A percentile compares a stretch with the other conserved stretches of the same genome.
Evolutionary conservation across 2,797 vertebrate species (phyloP).

Genomic region (Malacoctenus gilli): DNA sequence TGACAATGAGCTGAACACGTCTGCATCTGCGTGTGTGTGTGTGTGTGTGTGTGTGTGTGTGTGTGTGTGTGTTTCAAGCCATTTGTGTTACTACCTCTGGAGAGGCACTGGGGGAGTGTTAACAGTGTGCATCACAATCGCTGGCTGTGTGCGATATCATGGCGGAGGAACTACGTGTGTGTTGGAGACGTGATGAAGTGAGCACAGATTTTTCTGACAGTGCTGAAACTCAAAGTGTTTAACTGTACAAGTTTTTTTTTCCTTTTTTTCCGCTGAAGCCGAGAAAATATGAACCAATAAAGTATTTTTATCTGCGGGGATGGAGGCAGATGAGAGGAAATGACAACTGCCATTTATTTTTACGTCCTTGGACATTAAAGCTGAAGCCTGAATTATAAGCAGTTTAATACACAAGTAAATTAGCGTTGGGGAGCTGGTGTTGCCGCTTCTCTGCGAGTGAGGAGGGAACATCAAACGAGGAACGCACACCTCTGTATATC

Average conservation of each 20-base stretch:
- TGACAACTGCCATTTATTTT: slow-evolving; percentile 9
- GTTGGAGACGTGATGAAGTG: slow-evolving; percentile 63
- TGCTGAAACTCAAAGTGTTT: slow-evolving; percentile 53
- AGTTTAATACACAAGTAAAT: slow-evolving; percentile 2
- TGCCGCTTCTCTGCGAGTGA: not conserved
- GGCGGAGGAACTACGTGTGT: slow-evolving; percentile 43
- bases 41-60: slow-evolving; percentile 8
- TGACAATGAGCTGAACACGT: slow-evolving; percentile 44
- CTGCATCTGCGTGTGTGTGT: slow-evolving; percentile 10
- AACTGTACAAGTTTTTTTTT: slow-evolving; percentile 36
- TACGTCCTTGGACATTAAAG: slow-evolving; percentile 7
- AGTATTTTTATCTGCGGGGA: slow-evolving; percentile 9
- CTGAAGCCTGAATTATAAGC: slow-evolving; percentile 11
- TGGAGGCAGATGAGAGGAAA: slow-evolving; percentile 1
- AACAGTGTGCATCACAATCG: slow-evolving; percentile 63
- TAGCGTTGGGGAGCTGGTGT: no score
- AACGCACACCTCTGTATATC: not conserved
- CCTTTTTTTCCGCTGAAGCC: slow-evolving; percentile 39
- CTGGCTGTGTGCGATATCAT: slow-evolving; percentile 58
- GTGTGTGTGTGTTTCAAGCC: slow-evolving; percentile 48
- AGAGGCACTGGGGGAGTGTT: slow-evolving; percentile 70
- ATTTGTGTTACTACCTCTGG: slow-evolving; percentile 68
- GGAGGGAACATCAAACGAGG: slow-evolving; percentile 7
- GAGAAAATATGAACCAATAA: slow-evolving; percentile 34
- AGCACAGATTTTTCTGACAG: slow-evolving; percentile 68